phyloP scores from a whole-genome alignment of 2,888 invertebrate species.

The Habroteleia sp. region DNA sequence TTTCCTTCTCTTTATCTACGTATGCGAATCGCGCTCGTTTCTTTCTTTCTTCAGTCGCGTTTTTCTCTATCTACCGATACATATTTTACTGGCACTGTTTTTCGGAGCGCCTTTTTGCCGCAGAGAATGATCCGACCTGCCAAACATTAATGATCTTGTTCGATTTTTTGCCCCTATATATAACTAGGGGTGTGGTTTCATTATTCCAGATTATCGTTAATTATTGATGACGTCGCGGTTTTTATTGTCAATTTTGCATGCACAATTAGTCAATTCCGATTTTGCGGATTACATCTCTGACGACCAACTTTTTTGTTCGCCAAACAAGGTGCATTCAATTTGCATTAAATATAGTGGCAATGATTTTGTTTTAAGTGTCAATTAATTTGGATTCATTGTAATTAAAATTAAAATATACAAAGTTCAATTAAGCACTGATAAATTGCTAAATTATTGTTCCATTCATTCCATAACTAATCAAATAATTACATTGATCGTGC shows the following conservation, averaged over 20 bases:
- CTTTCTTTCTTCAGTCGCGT: slow-evolving; percentile 46
- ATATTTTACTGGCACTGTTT: slow-evolving; percentile 28
- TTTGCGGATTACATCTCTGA: background rate
- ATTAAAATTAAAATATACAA: too few species aligned
- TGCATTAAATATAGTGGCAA: too few species aligned
- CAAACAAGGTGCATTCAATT: too few species aligned
- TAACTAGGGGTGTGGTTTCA: slow-evolving; percentile 8
- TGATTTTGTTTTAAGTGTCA: too few species aligned
- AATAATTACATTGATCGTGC: too few species aligned
- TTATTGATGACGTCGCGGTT: slow-evolving; percentile 5
- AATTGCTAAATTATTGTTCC: too few species aligned
- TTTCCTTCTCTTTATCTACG: slow-evolving; percentile 51
- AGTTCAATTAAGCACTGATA: too few species aligned
- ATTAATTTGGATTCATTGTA: too few species aligned
- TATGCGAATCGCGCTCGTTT: slow-evolving; percentile 42
- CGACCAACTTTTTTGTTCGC: too few species aligned
- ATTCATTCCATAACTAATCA: too few species aligned
- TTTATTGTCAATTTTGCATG: slow-evolving; percentile 1
- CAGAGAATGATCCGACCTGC: slow-evolving; percentile 19
- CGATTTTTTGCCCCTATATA: slow-evolving; percentile 10
- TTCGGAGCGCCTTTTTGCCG: slow-evolving; percentile 7
- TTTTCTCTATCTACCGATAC: slow-evolving; percentile 51
- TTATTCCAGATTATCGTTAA: slow-evolving; percentile 16
- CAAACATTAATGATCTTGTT: slow-evolving; percentile 25
- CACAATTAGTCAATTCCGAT: slow-evolving; percentile 21